Percentiles rank a stretch among this genome's conserved stretches.
Conservation (phyloP, 1,140 invertebrate genomes). For the Drosophila neocordata region DNA sequence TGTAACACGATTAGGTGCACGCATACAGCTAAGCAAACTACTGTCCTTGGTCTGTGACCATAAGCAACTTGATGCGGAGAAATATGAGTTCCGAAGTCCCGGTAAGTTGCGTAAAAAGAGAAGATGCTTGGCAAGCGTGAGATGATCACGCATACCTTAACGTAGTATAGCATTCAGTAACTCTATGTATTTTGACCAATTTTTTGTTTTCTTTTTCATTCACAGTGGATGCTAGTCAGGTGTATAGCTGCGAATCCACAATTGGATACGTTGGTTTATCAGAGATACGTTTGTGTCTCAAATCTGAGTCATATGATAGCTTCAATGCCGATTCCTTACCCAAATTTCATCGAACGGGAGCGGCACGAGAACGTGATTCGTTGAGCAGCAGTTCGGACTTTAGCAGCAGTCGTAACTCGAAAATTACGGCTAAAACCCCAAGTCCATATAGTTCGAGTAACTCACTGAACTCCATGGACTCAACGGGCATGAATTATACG, state of each 20-base stretch:
- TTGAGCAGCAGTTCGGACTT: slow-evolving; percentile 82
- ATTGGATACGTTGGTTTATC: slow-evolving; percentile 81
- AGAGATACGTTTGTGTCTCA: slow-evolving; percentile 79
- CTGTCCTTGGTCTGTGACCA: slow-evolving; percentile 91
- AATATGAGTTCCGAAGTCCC: slow-evolving; percentile 92
- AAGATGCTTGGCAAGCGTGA: too few relatives aligned
- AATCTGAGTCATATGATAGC: slow-evolving; percentile 76
- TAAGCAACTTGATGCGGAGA: slow-evolving; percentile 89
- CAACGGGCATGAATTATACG: slow-evolving; percentile 78
- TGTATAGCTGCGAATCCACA: slow-evolving; percentile 80
- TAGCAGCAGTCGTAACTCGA: slow-evolving; percentile 78
- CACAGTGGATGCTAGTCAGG: slow-evolving; percentile 80
- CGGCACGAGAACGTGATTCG: slow-evolving; percentile 71
- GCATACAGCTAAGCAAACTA: slow-evolving; percentile 86
- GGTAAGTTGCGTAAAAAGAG: too few relatives aligned
- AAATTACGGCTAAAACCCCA: slow-evolving; percentile 78
- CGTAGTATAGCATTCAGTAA: too few relatives aligned
- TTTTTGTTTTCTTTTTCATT: not conserved
- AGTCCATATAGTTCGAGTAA: slow-evolving; percentile 82
- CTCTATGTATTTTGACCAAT: not conserved
- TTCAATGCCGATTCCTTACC: slow-evolving; percentile 76
- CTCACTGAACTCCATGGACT: slow-evolving; percentile 81
- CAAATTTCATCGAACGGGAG: slow-evolving; percentile 73
- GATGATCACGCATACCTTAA: too few relatives aligned
- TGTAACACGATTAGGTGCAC: slow-evolving; percentile 84